Percentiles rank a stretch among this genome's conserved stretches.
Evolutionary conservation across 2,888 invertebrate genomes (phyloP).

Genomic region (Phyllotreta striolata): DNA sequence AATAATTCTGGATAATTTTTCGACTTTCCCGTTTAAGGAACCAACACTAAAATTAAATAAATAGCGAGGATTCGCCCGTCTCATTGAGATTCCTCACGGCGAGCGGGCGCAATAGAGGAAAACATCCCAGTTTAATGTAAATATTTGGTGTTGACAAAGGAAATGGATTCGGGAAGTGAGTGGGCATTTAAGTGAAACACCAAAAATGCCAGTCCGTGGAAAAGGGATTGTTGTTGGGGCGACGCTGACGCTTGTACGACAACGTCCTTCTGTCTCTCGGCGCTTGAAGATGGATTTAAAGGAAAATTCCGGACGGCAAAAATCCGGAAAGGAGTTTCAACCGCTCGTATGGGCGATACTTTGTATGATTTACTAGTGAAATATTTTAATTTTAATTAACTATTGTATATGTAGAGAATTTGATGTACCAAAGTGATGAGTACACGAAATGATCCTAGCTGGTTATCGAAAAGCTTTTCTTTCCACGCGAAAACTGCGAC

Average conservation of each 20-base stretch:
- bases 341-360: not conserved
- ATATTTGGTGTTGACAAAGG: constrained; percentile 38
- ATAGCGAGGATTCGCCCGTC: constrained; percentile 19
- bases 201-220: constrained; percentile 26
- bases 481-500: too few relatives aligned
- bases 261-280: constrained; percentile 5
- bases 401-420: too few relatives aligned
- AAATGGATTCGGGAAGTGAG: constrained; percentile 24
- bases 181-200: constrained; percentile 33
- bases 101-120: constrained; percentile 6
- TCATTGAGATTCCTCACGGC: constrained; percentile 27
- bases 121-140: constrained; percentile 30
- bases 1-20: constrained; percentile 5
- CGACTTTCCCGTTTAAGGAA: not conserved
- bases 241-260: constrained; percentile 11
- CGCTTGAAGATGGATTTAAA: constrained; percentile 18
- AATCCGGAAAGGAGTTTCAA: not conserved
- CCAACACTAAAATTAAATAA: constrained; percentile 28
- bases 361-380: too few relatives aligned
- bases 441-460: too few relatives aligned
- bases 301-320: constrained; percentile 17
- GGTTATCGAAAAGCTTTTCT: too few relatives aligned
- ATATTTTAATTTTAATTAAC: too few relatives aligned
- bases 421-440: too few relatives aligned
- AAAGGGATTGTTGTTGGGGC: constrained; percentile 19